Evolutionary conservation across 1,140 invertebrate species (phyloP).

Genomic region (Neodiprion pinetum): DNA sequence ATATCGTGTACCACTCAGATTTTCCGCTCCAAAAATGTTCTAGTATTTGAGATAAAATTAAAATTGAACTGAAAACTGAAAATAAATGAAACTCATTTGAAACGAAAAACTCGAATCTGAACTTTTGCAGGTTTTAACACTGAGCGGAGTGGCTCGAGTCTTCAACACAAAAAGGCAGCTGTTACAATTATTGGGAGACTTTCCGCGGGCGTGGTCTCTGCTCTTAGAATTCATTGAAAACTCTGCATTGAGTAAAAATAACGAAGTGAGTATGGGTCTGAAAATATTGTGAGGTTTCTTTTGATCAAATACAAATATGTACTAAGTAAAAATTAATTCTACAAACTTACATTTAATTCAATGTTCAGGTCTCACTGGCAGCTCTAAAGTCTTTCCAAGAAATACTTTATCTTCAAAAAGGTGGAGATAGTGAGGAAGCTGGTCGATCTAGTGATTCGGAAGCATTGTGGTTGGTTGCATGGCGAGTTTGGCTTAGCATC

Average conservation of each 20-base stretch:
- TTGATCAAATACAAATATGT: constrained; percentile 12
- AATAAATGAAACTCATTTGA: constrained; percentile 14
- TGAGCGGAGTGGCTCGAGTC: constrained; percentile 78
- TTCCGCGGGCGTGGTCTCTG: constrained; percentile 90
- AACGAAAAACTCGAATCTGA: constrained; percentile 13
- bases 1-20: constrained; percentile 66
- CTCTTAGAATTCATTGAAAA: constrained; percentile 93
- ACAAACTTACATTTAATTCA: not conserved
- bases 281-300: constrained; percentile 11
- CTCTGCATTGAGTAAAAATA: constrained; percentile 88
- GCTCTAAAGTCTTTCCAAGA: constrained; percentile 96
- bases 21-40: constrained; percentile 3
- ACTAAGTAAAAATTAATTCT: not conserved
- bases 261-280: constrained; percentile 71
- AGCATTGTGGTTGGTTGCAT: constrained; percentile 79
- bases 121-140: constrained; percentile 68
- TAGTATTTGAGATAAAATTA: constrained; percentile 17
- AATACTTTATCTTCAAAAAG: constrained; percentile 75
- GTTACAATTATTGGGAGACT: constrained; percentile 86
- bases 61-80: not conserved
- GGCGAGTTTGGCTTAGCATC: constrained; percentile 87
- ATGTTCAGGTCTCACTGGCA: constrained; percentile 81
- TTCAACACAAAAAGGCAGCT: constrained; percentile 92
- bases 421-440: constrained; percentile 50
- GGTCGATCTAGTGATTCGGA: constrained; percentile 61